Base-by-base conservation (phyloP, 2,888 invertebrate species). In the Melieria omissa region DNA sequence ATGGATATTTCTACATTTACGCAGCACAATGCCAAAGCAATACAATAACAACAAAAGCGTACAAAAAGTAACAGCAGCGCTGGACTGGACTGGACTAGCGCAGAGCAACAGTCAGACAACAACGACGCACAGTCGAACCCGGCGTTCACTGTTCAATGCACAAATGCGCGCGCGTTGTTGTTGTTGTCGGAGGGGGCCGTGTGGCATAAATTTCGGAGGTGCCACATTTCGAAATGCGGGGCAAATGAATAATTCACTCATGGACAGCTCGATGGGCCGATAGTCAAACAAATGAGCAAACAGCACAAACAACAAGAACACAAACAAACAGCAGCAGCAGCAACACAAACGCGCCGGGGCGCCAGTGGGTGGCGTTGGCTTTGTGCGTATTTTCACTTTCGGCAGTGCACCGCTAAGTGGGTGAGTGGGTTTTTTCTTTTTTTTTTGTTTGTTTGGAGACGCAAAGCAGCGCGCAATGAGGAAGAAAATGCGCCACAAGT, bases 1-100 rank as follows among this genome's bases (percentile, higher is more conserved):
- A 78, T 78, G 77, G 74, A 57, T 73, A 75, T 75, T 74, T 70
- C 63, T 64, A 65, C 52, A 65, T 60, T 58, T 52, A 67, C 47
- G 46, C 14, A 67, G 10, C 10, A 57, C 29, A 44, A 61, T 16
- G 42, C 6, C 49, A n/a, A 60, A 46, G 46, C 4, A 49, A 46
- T 44, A 63, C 52, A 45, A 45, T 29, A 42, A 46, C 16, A 67
- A 58, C 42, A 58, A 16, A 47, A 29, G 16, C 16, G n/a, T 7
- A 41, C n/a, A 62, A 52, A 54, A 54, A 45, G 16, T 3, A 42
- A 63, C 63, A 45, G 46, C 16, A 70, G 54, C 63, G n/a, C 46
- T 3, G 12, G 4, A 57, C 9, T 6, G 44, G 12, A 41, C 42
- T 44, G 49, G 29, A 49, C 9, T n/a, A n/a, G n/a, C n/a, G n/a